Conservation (phyloP, 1,140 invertebrate genomes). For the Sipha flava region DNA sequence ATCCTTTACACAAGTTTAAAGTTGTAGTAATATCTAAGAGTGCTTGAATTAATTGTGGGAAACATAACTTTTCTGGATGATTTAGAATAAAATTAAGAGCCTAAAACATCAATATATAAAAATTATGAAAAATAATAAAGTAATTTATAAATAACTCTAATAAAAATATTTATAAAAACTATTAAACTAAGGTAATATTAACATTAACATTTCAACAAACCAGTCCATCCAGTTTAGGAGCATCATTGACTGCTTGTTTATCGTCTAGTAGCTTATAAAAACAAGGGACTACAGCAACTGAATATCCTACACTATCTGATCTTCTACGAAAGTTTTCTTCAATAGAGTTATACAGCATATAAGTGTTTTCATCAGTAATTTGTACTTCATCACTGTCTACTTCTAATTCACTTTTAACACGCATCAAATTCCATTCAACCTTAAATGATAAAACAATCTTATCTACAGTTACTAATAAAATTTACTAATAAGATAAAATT, state of each 20-base stretch:
- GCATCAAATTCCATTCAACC: conserved; percentile 79
- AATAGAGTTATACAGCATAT: conserved; percentile 66
- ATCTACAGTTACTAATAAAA: not conserved
- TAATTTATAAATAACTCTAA: not conserved
- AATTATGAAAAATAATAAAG: not conserved
- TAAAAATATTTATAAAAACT: not conserved
- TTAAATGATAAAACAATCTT: conserved; percentile 41
- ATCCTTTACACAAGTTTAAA: conserved; percentile 12
- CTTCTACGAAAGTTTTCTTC: conserved; percentile 67
- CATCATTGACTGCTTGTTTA: conserved; percentile 39
- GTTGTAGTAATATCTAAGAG: conserved; percentile 63
- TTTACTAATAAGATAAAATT: conserved; percentile 35
- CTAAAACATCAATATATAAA: conserved; percentile 39
- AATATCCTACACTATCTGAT: conserved; percentile 61
- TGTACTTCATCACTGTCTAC: conserved; percentile 43
- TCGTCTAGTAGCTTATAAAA: conserved; percentile 22
- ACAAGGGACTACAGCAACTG: conserved; percentile 66
- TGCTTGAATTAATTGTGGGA: conserved; percentile 75
- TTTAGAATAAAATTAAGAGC: conserved; percentile 89
- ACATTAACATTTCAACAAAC: conserved; percentile 46
- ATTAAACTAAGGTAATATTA: too few relatives aligned
- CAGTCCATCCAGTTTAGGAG: conserved; percentile 81
- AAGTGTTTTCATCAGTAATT: conserved; percentile 52
- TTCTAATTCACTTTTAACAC: conserved; percentile 49
- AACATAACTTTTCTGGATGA: conserved; percentile 81